Base-by-base conservation (phyloP, 2,797 vertebrate genomes). In the Myripristis jacobus region DNA sequence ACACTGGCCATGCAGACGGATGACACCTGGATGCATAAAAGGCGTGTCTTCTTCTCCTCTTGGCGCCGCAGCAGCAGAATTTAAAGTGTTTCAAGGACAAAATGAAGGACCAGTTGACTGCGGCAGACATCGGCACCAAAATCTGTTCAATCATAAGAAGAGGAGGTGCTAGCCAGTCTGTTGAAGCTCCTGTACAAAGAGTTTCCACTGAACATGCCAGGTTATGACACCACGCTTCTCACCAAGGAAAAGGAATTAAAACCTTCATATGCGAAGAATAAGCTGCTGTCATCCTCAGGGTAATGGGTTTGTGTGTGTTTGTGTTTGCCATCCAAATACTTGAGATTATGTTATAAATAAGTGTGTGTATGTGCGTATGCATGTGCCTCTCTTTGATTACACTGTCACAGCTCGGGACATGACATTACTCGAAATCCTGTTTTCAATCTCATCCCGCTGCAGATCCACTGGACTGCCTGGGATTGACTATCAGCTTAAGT, bases 301-400 rank as follows among this genome's bases (percentile, higher is more conserved):
- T 77, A 70, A 79, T 63, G 75, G 63, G 70, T 80, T 75, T 67
- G 66, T 67, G 54, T 41, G 34, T 48, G 54, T 47, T 21, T 76
- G 48, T 55, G 46, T 74, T 38, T 65, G 78, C n/a, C 55, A 80
- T 72, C 65, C 77, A 81, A 53, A 85, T 70, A 75, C 79, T 56
- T 56, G 54, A 87, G 85, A 90, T 92, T 87, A 88, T 57, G 75
- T 73, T 89, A 80, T 82, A 83, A 87, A 89, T 90, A 88, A 80
- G 66, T 66, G 75, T 50, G 56, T 75, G 51, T 66, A 48, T 76
- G 81, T 15, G 44, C 44, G 13, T 11, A 21, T 44, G 41, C 13
- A 66, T 66, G n/a, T 34, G 61, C 65, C 24, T 4, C 62, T 80
- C 75, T 77, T 83, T 91, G 88, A 92, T 91, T 88, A 73, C 38